Percentiles rank a stretch among this genome's conserved stretches.
Conservation (phyloP, 64 coral and sea anemone species). For the Astreopora myriophthalma region DNA sequence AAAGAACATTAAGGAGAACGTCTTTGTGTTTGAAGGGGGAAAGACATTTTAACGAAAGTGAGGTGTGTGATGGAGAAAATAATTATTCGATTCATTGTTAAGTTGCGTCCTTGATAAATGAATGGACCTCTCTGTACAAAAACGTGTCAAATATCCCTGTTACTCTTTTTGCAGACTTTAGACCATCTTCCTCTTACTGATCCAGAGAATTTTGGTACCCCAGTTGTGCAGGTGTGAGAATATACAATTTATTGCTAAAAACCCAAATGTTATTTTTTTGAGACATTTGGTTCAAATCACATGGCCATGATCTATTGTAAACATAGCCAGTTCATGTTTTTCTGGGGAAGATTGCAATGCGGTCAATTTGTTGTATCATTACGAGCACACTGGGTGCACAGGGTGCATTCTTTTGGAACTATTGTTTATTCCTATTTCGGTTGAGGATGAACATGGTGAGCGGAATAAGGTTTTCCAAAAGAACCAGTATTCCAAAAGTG, state of each 20-base stretch:
- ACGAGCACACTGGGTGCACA: too few relatives aligned
- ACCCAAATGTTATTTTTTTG: neutral
- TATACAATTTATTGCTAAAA: neutral
- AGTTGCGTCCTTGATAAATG: neutral
- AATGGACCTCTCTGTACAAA: neutral
- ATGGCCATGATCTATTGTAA: neutral
- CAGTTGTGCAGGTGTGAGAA: constrained; percentile 88
- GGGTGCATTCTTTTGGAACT: too few relatives aligned
- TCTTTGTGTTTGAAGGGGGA: constrained; percentile 96
- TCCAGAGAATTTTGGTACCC: constrained; percentile 99
- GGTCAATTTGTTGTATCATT: too few relatives aligned
- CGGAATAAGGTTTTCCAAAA: too few relatives aligned
- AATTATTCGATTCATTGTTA: neutral
- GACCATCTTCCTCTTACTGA: constrained; percentile 97
- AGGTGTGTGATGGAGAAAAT: constrained; percentile 47
- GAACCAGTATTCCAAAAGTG: too few relatives aligned
- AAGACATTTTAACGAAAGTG: constrained; percentile 98
- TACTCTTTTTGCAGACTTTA: constrained; percentile 73
- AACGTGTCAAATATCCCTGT: neutral
- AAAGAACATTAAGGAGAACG: constrained; percentile 92
- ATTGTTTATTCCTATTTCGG: too few relatives aligned
- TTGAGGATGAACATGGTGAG: too few relatives aligned
- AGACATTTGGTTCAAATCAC: neutral
- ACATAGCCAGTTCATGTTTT: neutral
- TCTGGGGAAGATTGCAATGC: neutral